Base-by-base conservation (phyloP, 2,888 invertebrate genomes). In the Augiades crinisus region DNA sequence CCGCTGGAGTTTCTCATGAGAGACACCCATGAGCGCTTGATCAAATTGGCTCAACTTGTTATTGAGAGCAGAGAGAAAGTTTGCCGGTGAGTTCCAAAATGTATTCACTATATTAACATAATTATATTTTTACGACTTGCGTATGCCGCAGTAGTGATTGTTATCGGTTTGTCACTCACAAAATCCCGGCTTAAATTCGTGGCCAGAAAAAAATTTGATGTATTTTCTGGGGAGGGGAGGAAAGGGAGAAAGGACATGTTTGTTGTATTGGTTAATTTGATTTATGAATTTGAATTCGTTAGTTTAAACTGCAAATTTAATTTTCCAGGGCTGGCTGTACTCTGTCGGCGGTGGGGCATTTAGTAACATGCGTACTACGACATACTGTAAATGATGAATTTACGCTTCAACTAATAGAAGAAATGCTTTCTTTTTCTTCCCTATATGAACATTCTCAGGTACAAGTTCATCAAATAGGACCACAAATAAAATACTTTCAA, bases 1-100 rank as follows among this genome's bases (percentile, higher is more conserved):
- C 92, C 93, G 51, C 78, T 97, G 43, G 94, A 95, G 72, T 92
- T 92, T 40, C 81, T 96, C 4, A 88, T 95, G 67, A 92, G 92
- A 54, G 94, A 94, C 55, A 95, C 95, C 0, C 92, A 94, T 67
- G 74, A 89, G 55, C 92, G 94, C 68, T 82, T 93, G n/a, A 75
- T 87, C 30, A 74, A 75, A 34, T 75, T 81, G 4, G 87, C 91
- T 0, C 76, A 91, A 40, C 72, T 83, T 53, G 82, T 93, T 12
- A 81, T 91, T 62, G 66, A 78, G 38, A 81, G 81, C 55, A 81
- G 78, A 59, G 74, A 78, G 53, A 67, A 60, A 16, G 80, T 86
- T 21, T 68, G 69, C 60, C 80, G 79, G 89, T 86, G 64, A 7
- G 46, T 44, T 44, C 7, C 4, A 37, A 37, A n/a, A 16, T 24